Evolutionary conservation across 1,140 invertebrate species (phyloP).

Genomic region (Pseudobourletiella spinata): DNA sequence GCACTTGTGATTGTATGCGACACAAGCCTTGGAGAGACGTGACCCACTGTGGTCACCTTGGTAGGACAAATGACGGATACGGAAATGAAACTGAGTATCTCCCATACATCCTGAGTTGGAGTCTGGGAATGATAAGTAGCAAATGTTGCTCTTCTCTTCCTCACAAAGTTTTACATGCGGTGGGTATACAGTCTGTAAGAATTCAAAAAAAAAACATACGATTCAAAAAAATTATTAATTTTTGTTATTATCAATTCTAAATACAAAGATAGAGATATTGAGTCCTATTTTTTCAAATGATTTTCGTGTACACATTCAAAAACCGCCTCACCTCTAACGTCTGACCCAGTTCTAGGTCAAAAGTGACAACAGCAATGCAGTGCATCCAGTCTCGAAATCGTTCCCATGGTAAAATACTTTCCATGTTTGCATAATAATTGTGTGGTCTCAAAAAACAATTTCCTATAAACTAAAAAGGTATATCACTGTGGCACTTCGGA

Average conservation of each 20-base stretch:
- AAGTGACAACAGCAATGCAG: constrained; percentile 94
- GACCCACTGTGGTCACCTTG: constrained; percentile 37
- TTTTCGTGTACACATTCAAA: too few species aligned
- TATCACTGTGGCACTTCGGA: too few species aligned
- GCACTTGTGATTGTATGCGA: constrained; percentile 61
- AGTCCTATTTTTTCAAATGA: too few species aligned
- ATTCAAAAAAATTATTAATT: too few species aligned
- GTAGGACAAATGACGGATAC: constrained; percentile 53
- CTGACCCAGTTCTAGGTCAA: constrained; percentile 96
- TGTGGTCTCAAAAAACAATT: not conserved
- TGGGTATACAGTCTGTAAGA: constrained; percentile 69
- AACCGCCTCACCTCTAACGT: constrained; percentile 68
- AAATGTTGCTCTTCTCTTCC: constrained; percentile 93
- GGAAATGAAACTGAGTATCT: constrained; percentile 92
- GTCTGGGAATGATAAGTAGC: constrained; percentile 96
- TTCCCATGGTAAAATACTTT: constrained; percentile 44
- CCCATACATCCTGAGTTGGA: constrained; percentile 98
- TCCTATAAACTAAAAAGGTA: too few species aligned
- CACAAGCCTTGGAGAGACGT: constrained; percentile 31
- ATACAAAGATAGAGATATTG: too few species aligned
- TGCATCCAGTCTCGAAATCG: constrained; percentile 87
- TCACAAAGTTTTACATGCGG: constrained; percentile 70
- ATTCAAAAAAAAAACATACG: not conserved
- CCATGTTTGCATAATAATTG: constrained; percentile 4
- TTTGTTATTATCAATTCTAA: too few species aligned